Evolutionary conservation across 1,140 invertebrate species (phyloP), one percentile per base, ranked within the genome.

Genomic region (Pseudomyrmex flavicornis): DNA sequence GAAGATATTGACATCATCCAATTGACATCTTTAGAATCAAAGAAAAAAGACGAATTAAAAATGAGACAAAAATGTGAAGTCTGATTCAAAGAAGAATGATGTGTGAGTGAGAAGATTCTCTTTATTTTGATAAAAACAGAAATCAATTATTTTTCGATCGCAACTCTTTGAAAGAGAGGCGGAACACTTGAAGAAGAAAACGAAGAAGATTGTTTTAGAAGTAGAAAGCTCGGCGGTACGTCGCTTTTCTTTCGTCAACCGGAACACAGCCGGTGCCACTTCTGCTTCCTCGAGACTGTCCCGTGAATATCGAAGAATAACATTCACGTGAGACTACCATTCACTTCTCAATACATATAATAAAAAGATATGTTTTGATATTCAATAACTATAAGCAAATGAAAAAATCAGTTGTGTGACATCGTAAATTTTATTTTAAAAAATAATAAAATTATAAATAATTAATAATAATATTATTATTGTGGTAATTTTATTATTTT

Each of bases 211-310:
- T 52, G 44, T 72, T 83, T 26, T 66, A 63, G 83, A 76, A 77
- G 79, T 79, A 87, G 86, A 90, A 91, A 91, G 88, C 91, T 92
- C 84, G 91, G 91, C 91, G 90, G 85, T 92, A 89, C 92, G 93
- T 94, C 93, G 93, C 93, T 94, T 93, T 94, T 94, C 93, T 94
- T 94, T 94, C 93, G 93, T 94, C 93, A 92, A 93, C 93, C 93
- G 91, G 84, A 91, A 93, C 90, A 91, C 91, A 91, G 87, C 86
- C 84, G 89, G 84, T 90, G 90, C 86, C 85, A 92, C 82, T 85
- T 91, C 84, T 86, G 90, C 89, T 90, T 91, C 80, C 90, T 86
- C 87, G 90, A 92, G 86, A 87, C 82, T 89, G 88, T 88, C 86
- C 89, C 84, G 73, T 74, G 54, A 70, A 70, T 0, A 79, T 70